Conservation (phyloP, 2,113 vertebrate genomes). For the Myotis brandtii region DNA sequence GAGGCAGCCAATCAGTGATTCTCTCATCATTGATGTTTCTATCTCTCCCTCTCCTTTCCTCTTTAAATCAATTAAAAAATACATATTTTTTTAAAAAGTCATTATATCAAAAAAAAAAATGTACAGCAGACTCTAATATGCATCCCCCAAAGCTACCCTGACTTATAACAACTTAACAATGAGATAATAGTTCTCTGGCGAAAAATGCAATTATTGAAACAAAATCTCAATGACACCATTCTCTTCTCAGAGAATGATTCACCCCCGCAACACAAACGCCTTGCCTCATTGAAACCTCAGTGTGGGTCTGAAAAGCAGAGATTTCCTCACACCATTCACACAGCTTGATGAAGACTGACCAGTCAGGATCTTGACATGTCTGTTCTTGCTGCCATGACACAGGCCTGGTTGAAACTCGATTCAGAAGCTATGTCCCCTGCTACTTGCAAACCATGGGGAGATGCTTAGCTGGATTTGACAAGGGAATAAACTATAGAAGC, state of each 20-base stretch:
- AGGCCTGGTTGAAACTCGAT: accelerated
- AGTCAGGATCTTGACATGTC: background rate
- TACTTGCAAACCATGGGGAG: background rate
- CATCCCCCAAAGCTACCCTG: background rate
- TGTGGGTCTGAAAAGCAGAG: background rate
- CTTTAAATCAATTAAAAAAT: too few relatives aligned
- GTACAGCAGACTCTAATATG: background rate
- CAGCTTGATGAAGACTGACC: background rate
- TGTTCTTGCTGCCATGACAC: background rate
- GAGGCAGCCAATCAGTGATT: too few relatives aligned
- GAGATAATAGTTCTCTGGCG: background rate
- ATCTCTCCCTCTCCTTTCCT: too few relatives aligned
- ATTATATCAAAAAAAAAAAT: background rate
- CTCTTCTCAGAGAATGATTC: background rate
- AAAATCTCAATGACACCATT: slow-evolving; percentile 28
- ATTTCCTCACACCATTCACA: background rate
- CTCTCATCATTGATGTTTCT: too few relatives aligned
- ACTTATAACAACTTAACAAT: background rate
- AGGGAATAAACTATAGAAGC: background rate
- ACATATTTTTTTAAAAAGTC: too few relatives aligned
- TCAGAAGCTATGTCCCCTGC: background rate
- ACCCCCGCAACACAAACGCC: background rate
- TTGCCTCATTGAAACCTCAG: background rate
- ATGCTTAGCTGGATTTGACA: background rate
- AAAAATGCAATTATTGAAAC: slow-evolving; percentile 25